Conservation (phyloP, 2,797 vertebrate genomes). For the Danio albolineatus region DNA sequence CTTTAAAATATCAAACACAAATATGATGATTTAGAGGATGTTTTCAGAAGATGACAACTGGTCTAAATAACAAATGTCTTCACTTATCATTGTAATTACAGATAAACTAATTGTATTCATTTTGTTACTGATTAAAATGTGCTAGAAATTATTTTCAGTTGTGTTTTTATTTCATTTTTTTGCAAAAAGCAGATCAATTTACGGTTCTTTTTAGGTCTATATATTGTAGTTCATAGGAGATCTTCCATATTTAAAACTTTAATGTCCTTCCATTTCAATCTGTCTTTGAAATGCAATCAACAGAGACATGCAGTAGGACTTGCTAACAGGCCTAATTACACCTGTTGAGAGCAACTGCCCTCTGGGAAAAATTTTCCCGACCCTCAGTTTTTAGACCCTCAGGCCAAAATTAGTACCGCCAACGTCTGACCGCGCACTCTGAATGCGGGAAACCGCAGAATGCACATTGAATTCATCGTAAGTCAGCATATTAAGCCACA, state of each 20-base stretch:
- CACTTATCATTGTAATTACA: too few species aligned
- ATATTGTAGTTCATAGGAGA: background rate
- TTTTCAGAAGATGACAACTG: too few species aligned
- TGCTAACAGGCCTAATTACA: conserved; percentile 52
- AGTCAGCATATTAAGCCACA: conserved; percentile 13
- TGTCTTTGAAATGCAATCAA: conserved; percentile 19
- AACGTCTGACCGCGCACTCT: background rate
- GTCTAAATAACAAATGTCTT: too few species aligned
- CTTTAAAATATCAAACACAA: too few species aligned
- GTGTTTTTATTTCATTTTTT: too few species aligned
- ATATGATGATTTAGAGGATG: too few species aligned
- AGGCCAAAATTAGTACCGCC: conserved; percentile 16
- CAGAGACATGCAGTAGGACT: conserved; percentile 23
- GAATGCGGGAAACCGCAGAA: conserved; percentile 16
- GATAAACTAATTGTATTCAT: background rate
- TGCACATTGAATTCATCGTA: background rate
- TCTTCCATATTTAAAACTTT: background rate
- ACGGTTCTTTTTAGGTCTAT: background rate
- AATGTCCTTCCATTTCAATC: background rate
- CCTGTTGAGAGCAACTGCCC: conserved; percentile 56
- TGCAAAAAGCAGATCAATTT: background rate
- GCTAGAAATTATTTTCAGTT: too few species aligned
- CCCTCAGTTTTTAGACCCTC: conserved; percentile 10
- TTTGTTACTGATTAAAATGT: background rate
- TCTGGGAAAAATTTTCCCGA: conserved; percentile 19